Conservation (phyloP, 2,888 invertebrate species). For the Nomada fucata region DNA sequence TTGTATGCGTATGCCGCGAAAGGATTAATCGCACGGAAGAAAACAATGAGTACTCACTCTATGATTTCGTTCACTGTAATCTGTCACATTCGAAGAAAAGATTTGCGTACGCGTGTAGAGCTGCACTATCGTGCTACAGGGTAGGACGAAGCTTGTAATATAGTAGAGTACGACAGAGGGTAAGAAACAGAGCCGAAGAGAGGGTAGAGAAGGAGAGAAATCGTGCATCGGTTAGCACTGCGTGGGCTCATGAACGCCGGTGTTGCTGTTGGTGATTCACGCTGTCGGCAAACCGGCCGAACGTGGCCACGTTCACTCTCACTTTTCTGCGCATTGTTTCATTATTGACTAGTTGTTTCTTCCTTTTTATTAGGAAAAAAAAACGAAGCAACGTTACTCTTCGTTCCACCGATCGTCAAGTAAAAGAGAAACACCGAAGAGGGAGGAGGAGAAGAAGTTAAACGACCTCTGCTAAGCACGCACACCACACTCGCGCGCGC, state of each 20-base stretch:
- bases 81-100: slow-evolving; percentile 43
- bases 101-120: slow-evolving; percentile 31
- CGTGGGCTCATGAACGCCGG: slow-evolving; percentile 71
- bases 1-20: background rate
- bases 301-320: slow-evolving; percentile 74
- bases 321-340: slow-evolving; percentile 73
- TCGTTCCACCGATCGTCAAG: slow-evolving; percentile 22
- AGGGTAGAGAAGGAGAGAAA: slow-evolving; percentile 50
- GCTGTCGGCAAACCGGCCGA: slow-evolving; percentile 72
- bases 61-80: slow-evolving; percentile 28
- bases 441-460: slow-evolving; percentile 42
- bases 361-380: background rate
- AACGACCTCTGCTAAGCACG: slow-evolving; percentile 51
- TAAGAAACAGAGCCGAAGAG: slow-evolving; percentile 35
- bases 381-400: slow-evolving; percentile 20
- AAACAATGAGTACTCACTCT: slow-evolving; percentile 57
- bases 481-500: slow-evolving; percentile 30
- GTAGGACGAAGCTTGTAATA: background rate
- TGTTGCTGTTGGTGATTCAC: slow-evolving; percentile 76
- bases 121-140: slow-evolving; percentile 18
- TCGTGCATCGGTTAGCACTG: slow-evolving; percentile 58
- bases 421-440: slow-evolving; percentile 9
- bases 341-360: slow-evolving; percentile 19
- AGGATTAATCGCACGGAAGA: slow-evolving; percentile 31
- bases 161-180: slow-evolving; percentile 6